Base-by-base conservation (phyloP, 2,797 vertebrate genomes). In the Lacerta bilineata region DNA sequence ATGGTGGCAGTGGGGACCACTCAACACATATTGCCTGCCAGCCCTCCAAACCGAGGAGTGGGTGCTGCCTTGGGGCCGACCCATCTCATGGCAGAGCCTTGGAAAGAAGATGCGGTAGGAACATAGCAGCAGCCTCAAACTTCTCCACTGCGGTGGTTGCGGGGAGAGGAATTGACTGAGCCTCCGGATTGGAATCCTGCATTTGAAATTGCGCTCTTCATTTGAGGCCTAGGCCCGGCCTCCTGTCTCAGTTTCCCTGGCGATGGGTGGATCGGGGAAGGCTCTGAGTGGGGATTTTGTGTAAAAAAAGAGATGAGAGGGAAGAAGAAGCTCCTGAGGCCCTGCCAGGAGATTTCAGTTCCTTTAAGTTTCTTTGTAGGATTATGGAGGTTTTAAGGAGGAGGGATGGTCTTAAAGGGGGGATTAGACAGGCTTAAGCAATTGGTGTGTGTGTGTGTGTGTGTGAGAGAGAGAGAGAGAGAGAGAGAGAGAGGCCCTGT, bases 321-420 rank as follows among this genome's bases (percentile, higher is more conserved):
- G 41, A 39, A 41, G 71, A 86, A 43, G 59, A 61, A 23, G 36
- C 64, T 85, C 79, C 71, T n/a, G 71, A 89, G 46, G 79, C 69
- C 71, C 29, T 81, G 78, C 88, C 84, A 76, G 43, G 83, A 86
- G 84, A 89, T 82, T 89, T 86, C 33, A 29, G 27, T 82, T 76
- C 78, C 36, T 89, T 82, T 82, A 87, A 82, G 72, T 89, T 86
- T 82, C 88, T 86, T 89, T 86, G 88, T 81, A 81, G 84, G 88
- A 85, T 89, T 89, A 89, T 8, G 61, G 41, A 69, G 80, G 84
- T 90, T 90, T 86, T 83, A 86, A 87, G 55, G 75, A 64, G 76
- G 81, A 84, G 76, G 79, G 69, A 25, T 55, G 89, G 83, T 41
- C 80, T 87, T 78, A 71, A 75, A 90, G 36, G 76, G 64, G 59